Conservation (phyloP, 2,797 vertebrate species). For the Melanotaenia trifasciata region DNA sequence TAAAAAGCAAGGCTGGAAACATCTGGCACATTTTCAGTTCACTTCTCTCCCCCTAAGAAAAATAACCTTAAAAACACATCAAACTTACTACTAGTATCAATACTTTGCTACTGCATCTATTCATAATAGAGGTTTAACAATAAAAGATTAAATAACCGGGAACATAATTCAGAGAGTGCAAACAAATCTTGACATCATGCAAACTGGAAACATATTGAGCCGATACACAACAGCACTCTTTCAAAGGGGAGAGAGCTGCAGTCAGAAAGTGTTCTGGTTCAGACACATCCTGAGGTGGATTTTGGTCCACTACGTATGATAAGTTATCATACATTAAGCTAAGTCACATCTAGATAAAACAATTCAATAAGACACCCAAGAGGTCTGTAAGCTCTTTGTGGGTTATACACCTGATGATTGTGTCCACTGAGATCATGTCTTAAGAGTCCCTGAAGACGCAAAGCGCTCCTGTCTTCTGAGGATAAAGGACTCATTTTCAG, state of each 20-base stretch:
- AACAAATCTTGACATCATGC: slow-evolving; percentile 70
- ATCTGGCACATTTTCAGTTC: slow-evolving; percentile 16
- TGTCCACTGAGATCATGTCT: slow-evolving; percentile 30
- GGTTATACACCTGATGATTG: slow-evolving; percentile 36
- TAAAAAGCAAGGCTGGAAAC: slow-evolving; percentile 48
- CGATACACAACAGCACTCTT: slow-evolving; percentile 23
- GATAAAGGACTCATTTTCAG: slow-evolving; percentile 17
- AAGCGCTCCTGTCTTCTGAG: slow-evolving; percentile 17
- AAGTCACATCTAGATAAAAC: slow-evolving; percentile 80
- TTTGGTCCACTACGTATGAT: slow-evolving; percentile 66
- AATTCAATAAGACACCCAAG: slow-evolving; percentile 31
- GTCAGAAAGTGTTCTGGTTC: slow-evolving; percentile 59
- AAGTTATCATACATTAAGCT: slow-evolving; percentile 54
- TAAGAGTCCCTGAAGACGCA: slow-evolving; percentile 9
- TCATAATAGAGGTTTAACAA: slow-evolving; percentile 28
- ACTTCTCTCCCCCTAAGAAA: slow-evolving; percentile 9
- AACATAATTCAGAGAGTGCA: slow-evolving; percentile 43
- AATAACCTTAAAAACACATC: slow-evolving; percentile 23
- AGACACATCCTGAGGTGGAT: slow-evolving; percentile 69
- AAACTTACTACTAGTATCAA: slow-evolving; percentile 33
- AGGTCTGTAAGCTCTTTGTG: slow-evolving; percentile 45
- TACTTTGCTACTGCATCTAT: slow-evolving; percentile 54
- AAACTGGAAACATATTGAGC: slow-evolving; percentile 48
- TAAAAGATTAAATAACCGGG: slow-evolving; percentile 41
- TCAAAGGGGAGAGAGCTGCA: slow-evolving; percentile 36